These are phyloP conservation scores for Boloria euphrosyne DNA, from an alignment of 2,888 invertebrate genomes.

Conservation along the genomic window DNA sequence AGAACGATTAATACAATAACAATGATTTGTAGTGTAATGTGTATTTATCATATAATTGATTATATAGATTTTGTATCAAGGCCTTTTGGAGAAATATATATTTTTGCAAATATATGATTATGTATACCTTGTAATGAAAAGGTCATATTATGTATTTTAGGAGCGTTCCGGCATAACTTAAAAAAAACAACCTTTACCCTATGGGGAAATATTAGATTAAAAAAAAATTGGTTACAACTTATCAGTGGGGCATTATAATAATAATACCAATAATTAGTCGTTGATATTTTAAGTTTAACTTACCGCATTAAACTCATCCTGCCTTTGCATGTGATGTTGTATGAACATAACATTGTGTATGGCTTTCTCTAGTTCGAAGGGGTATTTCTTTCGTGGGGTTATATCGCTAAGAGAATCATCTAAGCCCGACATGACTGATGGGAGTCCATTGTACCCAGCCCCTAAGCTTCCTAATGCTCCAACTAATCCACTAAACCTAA, in stretches of 20 bases:
- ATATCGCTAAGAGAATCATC: constrained; percentile 92
- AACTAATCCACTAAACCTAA: constrained; percentile 88
- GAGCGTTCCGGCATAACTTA: too few species aligned
- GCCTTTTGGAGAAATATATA: too few species aligned
- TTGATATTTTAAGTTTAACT: background rate
- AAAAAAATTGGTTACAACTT: too few species aligned
- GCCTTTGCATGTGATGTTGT: constrained; percentile 96
- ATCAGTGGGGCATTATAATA: too few species aligned
- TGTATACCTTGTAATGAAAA: too few species aligned
- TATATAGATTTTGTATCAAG: too few species aligned
- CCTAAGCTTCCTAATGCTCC: constrained; percentile 86
- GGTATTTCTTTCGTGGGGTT: constrained; percentile 91
- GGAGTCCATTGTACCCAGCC: constrained; percentile 90
- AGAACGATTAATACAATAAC: constrained; percentile 6
- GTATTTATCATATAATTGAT: too few species aligned
- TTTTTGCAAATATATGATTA: too few species aligned
- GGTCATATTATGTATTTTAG: too few species aligned
- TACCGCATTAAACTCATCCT: constrained; percentile 97
- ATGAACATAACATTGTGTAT: constrained; percentile 98
- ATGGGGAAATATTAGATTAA: too few species aligned
- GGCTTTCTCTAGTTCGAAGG: constrained; percentile 95
- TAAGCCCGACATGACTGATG: constrained; percentile 91
- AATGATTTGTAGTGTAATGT: background rate
- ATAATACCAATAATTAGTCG: too few species aligned
- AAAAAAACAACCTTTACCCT: too few species aligned